These are phyloP conservation scores for Melanophora roralis DNA, from an alignment of 2,888 invertebrate genomes.

Conservation along the genomic window DNA sequence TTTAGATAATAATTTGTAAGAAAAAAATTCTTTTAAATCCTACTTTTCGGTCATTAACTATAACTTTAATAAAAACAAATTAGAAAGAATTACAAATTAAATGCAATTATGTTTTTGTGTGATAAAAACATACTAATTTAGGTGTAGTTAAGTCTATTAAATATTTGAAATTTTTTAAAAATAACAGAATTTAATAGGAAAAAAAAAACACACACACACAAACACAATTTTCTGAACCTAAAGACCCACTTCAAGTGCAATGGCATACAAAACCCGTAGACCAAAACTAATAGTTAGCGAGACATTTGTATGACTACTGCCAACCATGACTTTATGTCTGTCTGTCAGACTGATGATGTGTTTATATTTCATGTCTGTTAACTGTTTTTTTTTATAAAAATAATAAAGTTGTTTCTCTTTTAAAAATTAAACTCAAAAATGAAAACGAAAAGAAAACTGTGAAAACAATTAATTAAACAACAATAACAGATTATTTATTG, in stretches of 20 bases:
- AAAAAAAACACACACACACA: too few species aligned
- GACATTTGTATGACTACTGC: slow-evolving; percentile 25
- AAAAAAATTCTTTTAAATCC: too few species aligned
- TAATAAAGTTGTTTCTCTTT: slow-evolving; percentile 23
- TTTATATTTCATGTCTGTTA: slow-evolving; percentile 24
- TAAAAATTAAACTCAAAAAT: slow-evolving; percentile 13
- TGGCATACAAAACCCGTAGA: slow-evolving; percentile 53
- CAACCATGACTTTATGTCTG: background rate
- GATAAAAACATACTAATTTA: too few species aligned
- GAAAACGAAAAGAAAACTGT: background rate
- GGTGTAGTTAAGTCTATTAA: too few species aligned
- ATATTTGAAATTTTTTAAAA: too few species aligned
- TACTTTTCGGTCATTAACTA: too few species aligned
- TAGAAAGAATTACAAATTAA: too few species aligned
- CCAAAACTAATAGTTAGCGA: slow-evolving; percentile 45
- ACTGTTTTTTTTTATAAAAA: slow-evolving; percentile 8
- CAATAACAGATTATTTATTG: slow-evolving; percentile 12
- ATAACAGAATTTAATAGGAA: too few species aligned
- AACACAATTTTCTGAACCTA: slow-evolving; percentile 1
- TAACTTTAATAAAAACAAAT: too few species aligned
- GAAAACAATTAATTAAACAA: slow-evolving; percentile 31
- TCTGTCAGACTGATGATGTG: slow-evolving; percentile 6
- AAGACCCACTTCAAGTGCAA: slow-evolving; percentile 56
- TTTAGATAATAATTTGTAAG: too few species aligned
- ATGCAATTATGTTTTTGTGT: too few species aligned